A percentile compares a stretch with the other conserved stretches of the same genome.
Evolutionary conservation across 2,888 invertebrate genomes (phyloP).

Genomic region (Scrobipalpa atriplicella): DNA sequence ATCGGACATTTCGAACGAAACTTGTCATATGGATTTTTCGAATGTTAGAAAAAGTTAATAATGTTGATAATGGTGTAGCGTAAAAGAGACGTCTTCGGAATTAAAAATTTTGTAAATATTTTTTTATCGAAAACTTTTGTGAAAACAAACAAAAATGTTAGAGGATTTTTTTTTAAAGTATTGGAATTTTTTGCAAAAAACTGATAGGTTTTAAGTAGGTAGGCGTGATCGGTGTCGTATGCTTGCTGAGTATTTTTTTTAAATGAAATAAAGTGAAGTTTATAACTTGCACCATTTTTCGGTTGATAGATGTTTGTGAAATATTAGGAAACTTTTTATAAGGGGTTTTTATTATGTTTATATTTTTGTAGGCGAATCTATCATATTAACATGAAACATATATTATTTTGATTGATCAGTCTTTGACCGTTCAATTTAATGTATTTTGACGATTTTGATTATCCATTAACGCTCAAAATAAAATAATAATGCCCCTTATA

Average conservation of each 20-base stretch:
- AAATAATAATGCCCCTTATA: neutral
- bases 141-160: slow-evolving; percentile 39
- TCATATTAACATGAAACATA: neutral
- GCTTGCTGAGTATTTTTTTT: slow-evolving; percentile 20
- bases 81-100: slow-evolving; percentile 17
- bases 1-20: slow-evolving; percentile 13
- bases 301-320: slow-evolving; percentile 14
- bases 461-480: neutral
- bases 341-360: neutral
- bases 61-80: slow-evolving; percentile 13
- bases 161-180: slow-evolving; percentile 53
- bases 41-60: neutral
- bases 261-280: neutral
- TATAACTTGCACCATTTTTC: slow-evolving; percentile 4
- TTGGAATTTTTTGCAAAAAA: slow-evolving; percentile 51
- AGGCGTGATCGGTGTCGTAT: slow-evolving; percentile 34
- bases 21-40: neutral
- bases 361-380: neutral
- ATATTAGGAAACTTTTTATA: neutral
- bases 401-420: neutral
- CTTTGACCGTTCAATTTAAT: slow-evolving; percentile 4
- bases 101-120: slow-evolving; percentile 62
- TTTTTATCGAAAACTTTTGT: slow-evolving; percentile 52
- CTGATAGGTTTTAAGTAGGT: slow-evolving; percentile 50
- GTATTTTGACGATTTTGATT: neutral